phyloP scores from a whole-genome alignment of 2,797 vertebrate species.

The Florisuga fusca region DNA sequence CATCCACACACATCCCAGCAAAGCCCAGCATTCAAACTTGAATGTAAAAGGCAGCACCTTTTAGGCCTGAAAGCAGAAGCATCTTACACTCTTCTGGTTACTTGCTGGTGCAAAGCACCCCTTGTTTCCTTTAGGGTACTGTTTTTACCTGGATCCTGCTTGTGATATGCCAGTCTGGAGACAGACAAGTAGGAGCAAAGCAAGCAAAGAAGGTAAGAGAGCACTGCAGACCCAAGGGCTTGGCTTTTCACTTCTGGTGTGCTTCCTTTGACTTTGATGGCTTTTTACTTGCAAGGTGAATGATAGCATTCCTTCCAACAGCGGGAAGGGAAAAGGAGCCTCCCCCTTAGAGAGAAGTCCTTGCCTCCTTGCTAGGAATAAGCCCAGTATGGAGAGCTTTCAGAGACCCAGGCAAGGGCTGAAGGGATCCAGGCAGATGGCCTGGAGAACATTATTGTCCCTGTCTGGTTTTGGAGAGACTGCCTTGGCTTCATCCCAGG shows the following conservation, averaged over 20 bases:
- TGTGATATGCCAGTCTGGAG: not conserved
- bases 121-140: not conserved
- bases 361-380: not conserved
- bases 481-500: not conserved
- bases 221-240: not conserved
- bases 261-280: not conserved
- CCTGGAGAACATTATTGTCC: not conserved
- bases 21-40: not conserved
- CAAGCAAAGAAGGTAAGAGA: not conserved
- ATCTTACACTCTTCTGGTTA: not conserved
- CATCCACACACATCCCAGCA: not conserved
- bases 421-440: not conserved
- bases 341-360: not conserved
- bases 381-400: fast-evolving
- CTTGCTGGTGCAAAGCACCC: not conserved
- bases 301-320: not conserved
- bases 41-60: not conserved
- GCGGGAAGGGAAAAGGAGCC: not conserved
- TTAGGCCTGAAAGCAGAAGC: not conserved
- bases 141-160: not conserved
- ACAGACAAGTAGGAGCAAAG: not conserved
- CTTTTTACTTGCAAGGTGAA: not conserved
- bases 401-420: not conserved
- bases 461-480: not conserved
- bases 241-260: not conserved